Conservation (phyloP, 2,797 vertebrate genomes). For the Coregonus ussuriensis region DNA sequence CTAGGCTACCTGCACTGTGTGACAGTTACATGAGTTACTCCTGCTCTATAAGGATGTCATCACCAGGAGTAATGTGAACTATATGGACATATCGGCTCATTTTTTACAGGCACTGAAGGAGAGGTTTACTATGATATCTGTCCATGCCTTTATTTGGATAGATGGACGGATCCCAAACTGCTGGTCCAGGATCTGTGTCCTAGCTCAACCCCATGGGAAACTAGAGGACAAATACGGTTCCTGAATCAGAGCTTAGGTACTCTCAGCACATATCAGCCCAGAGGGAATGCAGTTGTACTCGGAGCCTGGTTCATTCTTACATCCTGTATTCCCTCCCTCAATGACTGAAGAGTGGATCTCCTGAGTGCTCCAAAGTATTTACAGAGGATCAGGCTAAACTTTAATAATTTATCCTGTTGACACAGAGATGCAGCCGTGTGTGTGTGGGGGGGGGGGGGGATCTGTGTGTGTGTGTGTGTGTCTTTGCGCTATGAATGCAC, state of each 20-base stretch:
- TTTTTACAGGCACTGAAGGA: not conserved
- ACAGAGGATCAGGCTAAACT: slow-evolving; percentile 43
- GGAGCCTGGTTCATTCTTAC: not conserved
- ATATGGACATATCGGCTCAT: not conserved
- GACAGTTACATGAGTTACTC: no score
- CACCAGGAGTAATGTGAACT: not conserved
- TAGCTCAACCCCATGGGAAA: not conserved
- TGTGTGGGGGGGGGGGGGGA: slow-evolving; percentile 21
- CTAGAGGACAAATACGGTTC: not conserved
- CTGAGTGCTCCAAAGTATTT: slow-evolving; percentile 41
- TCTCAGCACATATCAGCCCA: not conserved
- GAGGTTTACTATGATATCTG: not conserved
- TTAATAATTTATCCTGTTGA: slow-evolving; percentile 51
- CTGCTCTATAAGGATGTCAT: no score
- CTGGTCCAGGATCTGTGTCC: not conserved
- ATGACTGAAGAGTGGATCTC: slow-evolving; percentile 23
- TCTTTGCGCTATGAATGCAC: not conserved
- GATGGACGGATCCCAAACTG: not conserved
- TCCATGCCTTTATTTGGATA: not conserved
- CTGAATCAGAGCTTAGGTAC: not conserved
- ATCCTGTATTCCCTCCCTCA: not conserved
- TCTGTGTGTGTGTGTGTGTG: slow-evolving; percentile 7
- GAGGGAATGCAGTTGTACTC: not conserved
- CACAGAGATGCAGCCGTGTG: slow-evolving; percentile 38
- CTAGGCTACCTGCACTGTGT: no score